phyloP scores from a whole-genome alignment of 2,797 vertebrate species.

The Pipistrellus pipistrellus region DNA sequence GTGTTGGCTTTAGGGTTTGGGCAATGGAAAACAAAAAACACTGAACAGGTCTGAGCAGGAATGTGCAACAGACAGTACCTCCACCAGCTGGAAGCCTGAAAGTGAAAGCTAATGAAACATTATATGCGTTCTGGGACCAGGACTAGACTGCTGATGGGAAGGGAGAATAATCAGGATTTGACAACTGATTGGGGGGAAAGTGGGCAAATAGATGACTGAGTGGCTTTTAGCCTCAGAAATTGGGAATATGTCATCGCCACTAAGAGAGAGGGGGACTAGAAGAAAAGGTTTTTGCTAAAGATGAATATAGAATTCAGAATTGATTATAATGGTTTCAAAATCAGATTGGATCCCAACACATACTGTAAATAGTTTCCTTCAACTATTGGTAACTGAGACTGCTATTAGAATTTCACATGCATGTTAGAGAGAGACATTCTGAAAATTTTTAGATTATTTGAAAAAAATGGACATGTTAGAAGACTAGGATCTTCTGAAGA shows the following conservation, averaged over 20 bases:
- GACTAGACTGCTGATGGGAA: neutral
- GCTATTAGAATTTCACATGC: slow-evolving; percentile 19
- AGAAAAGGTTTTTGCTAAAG: slow-evolving; percentile 19
- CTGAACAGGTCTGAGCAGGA: neutral
- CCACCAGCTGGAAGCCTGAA: neutral
- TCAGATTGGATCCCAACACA: neutral
- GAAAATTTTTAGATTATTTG: neutral
- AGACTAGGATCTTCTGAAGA: slow-evolving; percentile 30
- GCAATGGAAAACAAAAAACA: neutral
- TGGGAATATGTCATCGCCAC: neutral
- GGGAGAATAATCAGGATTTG: neutral
- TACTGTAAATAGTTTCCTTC: neutral
- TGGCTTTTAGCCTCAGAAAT: neutral
- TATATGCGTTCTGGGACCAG: neutral
- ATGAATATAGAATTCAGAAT: neutral
- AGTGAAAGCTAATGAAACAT: neutral
- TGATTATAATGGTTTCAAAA: neutral
- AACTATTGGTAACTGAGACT: neutral
- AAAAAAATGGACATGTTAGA: neutral
- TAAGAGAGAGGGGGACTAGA: neutral
- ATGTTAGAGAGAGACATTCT: neutral
- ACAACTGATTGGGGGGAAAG: neutral
- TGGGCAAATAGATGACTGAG: neutral
- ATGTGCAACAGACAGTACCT: neutral
- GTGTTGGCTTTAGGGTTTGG: neutral